Base-by-base conservation (phyloP, 2,888 invertebrate species). In the Drosophila quinaria region DNA sequence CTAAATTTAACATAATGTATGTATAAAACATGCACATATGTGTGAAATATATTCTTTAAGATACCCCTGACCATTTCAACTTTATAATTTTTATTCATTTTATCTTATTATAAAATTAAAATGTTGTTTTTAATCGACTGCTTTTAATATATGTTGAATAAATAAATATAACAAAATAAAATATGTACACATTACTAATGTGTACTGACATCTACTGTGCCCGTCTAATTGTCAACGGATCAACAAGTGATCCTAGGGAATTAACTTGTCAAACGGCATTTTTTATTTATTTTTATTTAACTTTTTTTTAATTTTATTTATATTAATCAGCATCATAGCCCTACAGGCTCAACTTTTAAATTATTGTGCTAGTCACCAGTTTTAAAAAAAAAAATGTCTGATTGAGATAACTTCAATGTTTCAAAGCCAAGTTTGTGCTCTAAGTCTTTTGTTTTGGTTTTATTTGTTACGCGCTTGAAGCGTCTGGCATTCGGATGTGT, bases 361-460 rank as follows among this genome's bases (percentile, higher is more conserved):
- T 35, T 35, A 13, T 35, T 35, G 35, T 13, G 35, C 5, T 37
- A 37, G 37, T n/a, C 15, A 39, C 9, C 8, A 15, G 39, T 15
- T n/a, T 9, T 4, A 8, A 9, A 19, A 22, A 22, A 22, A 4
- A 22, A 51, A 6, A 39, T 51, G 25, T 10, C 15, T 25, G 37
- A 10, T 22, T 25, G 25, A 22, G 9, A 39, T 51, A 25, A 10
- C 8, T 39, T 22, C 39, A 39, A 39, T 17, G 2, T 19, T 15
- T 8, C 9, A 1, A 4, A 33, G 29, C 39, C 17, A 73, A 61
- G 78, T 78, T 71, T 63, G 74, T 71, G 56, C 41, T 55, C 58
- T 70, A 64, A 72, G 67, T 71, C 63, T 70, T 74, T 70, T 49
- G 49, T 66, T 63, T 17, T 29, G 6, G 9, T 31, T 39, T 33